Conservation (phyloP, 2,113 vertebrate species). For the Tetrax tetrax region DNA sequence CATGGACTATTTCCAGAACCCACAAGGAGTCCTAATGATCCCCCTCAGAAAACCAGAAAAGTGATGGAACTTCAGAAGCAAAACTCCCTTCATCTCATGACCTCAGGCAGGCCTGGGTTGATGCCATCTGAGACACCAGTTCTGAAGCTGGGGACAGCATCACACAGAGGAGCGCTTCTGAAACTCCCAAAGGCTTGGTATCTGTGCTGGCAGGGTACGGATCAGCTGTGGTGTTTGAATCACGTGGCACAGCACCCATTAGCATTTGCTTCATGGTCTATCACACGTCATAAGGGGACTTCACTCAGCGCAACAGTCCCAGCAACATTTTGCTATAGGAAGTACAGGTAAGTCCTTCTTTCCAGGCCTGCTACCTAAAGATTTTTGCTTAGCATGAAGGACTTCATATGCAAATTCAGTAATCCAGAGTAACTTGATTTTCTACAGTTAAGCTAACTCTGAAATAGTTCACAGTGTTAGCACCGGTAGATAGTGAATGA, state of each 20-base stretch:
- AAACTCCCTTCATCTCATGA: not conserved
- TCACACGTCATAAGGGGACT: not conserved
- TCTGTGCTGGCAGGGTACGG: fast-evolving
- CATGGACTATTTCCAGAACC: not conserved
- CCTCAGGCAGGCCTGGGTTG: not conserved
- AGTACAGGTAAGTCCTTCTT: not conserved
- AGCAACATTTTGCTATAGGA: not conserved
- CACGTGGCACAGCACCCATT: not conserved
- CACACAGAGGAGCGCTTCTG: not conserved
- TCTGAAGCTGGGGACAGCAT: not conserved
- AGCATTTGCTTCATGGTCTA: not conserved
- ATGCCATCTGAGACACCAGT: not conserved
- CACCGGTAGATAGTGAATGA: not conserved
- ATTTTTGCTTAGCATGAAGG: not conserved
- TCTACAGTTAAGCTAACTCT: not conserved
- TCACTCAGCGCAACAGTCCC: not conserved
- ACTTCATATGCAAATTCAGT: not conserved
- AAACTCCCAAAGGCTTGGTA: not conserved
- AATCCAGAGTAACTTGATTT: not conserved
- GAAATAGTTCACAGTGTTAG: not conserved
- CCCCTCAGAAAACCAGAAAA: not conserved
- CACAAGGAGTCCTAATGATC: not conserved
- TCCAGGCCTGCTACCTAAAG: not conserved
- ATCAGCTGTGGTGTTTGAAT: not conserved
- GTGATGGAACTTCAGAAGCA: fast-evolving